Evolutionary conservation across 2,888 invertebrate species (phyloP).

Genomic region (Carcina quercana): DNA sequence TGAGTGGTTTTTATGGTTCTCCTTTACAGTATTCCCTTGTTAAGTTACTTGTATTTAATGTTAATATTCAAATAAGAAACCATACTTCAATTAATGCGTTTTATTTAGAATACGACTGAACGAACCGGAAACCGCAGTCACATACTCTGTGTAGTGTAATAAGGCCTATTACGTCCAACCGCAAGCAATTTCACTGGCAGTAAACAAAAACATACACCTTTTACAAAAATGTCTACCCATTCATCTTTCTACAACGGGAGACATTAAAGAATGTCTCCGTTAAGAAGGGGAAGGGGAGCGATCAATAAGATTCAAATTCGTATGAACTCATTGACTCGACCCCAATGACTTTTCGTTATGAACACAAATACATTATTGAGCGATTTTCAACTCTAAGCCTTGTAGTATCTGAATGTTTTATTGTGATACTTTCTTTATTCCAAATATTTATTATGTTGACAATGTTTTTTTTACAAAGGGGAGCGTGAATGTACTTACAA

Average conservation of each 20-base stretch:
- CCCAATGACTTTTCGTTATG: slow-evolving; percentile 24
- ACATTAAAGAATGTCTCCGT: slow-evolving; percentile 70
- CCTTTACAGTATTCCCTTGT: slow-evolving; percentile 28
- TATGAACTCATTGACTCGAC: slow-evolving; percentile 31
- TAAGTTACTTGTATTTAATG: slow-evolving; percentile 38
- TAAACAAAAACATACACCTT: slow-evolving; percentile 67
- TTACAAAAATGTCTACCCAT: slow-evolving; percentile 69
- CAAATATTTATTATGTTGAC: slow-evolving; percentile 52
- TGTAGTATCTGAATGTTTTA: neutral
- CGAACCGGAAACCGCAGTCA: slow-evolving; percentile 54
- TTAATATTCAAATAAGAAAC: too few species aligned
- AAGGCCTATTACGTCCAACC: slow-evolving; percentile 61
- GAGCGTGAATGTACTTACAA: slow-evolving; percentile 39
- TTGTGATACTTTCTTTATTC: slow-evolving; percentile 33
- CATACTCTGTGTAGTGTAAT: slow-evolving; percentile 49
- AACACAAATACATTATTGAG: slow-evolving; percentile 19
- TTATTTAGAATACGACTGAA: too few species aligned
- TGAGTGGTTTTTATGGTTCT: slow-evolving; percentile 34
- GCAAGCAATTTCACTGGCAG: slow-evolving; percentile 54
- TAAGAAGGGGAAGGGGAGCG: slow-evolving; percentile 61
- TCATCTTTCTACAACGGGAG: slow-evolving; percentile 67
- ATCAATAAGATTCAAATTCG: slow-evolving; percentile 50
- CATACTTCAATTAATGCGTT: too few species aligned
- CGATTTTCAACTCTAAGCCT: neutral
- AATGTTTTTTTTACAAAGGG: slow-evolving; percentile 41